Conservation (phyloP, 2,797 vertebrate genomes). For the Otus scops region DNA sequence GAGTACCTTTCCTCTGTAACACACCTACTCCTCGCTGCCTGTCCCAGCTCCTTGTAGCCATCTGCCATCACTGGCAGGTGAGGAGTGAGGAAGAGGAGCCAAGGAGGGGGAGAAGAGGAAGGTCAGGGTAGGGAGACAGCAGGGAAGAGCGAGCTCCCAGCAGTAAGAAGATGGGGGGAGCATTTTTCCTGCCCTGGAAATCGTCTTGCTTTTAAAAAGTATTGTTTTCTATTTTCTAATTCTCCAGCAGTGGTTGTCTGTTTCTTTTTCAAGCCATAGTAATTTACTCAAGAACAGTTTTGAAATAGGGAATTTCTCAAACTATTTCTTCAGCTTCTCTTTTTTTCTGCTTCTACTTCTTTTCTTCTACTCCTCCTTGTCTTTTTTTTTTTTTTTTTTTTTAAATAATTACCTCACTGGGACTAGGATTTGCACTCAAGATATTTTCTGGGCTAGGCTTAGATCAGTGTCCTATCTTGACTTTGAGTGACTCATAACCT, state of each 20-base stretch:
- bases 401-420: not conserved
- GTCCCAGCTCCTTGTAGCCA: not conserved
- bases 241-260: not conserved
- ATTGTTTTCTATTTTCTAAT: not conserved
- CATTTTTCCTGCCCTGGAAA: not conserved
- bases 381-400: not conserved
- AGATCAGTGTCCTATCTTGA: not conserved
- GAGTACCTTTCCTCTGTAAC: not conserved
- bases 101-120: not conserved
- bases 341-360: not conserved
- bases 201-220: not conserved
- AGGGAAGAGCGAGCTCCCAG: not conserved
- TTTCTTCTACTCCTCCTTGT: rapidly evolving
- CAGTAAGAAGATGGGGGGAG: not conserved
- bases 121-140: rapidly evolving
- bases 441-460: not conserved
- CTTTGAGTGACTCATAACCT: not conserved
- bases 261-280: not conserved
- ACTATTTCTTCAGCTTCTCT: not conserved
- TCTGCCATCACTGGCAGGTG: not conserved
- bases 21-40: not conserved
- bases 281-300: not conserved
- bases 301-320: not conserved
- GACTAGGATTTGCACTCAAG: not conserved
- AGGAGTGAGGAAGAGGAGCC: not conserved